Evolutionary conservation across 37 sponge, comb jelly and placozoan species (phyloP), one percentile per base, ranked within the genome.

Genomic region (Spongilla lacustris): DNA sequence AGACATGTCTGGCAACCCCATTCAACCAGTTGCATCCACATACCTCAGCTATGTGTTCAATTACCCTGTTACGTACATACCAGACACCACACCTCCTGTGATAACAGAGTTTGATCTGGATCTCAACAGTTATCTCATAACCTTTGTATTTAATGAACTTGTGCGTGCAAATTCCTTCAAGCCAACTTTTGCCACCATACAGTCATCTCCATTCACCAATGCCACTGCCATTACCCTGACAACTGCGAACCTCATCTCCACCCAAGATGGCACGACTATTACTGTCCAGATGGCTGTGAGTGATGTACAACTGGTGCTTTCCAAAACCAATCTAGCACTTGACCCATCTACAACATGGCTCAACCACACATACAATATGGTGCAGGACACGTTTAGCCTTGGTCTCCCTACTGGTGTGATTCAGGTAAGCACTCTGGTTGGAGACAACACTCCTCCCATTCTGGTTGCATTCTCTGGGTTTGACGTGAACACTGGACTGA

Each of bases 1-100:
- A 48, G 97, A 97, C 73, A 76, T 94, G 74, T 88, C 93, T 81
- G 96, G 92, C 0, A 92, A 92, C 73, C 85, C 81, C 29, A 93
- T 92, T 0, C 37, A 13, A 27, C 68, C 79, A 30, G 75, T 86
- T 79, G 80, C 31, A 30, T 25, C 70, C 28, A 84, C 33, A 0
- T 25, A 38, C 48, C 46, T 5, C 2, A 13, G 9, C 24, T 49
- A 50, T 30, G 2, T 79, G 41, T 38, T 27, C 21, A 32, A 17
- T 3, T 22, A 71, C 29, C 77, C 80, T 14, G 19, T 2, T 14
- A 23, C 35, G 0, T 93, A 93, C 66, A 37, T 75, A 25, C 29
- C 66, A 68, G 97, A 97, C 74, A 66, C 74, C 36, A 85, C 84
- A 33, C 24, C 50, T 30, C 95, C 95, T 5, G 79, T 88, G 22